Evolutionary conservation across 2,113 vertebrate genomes (phyloP), one percentile per base, ranked within the genome.

Genomic region (Plecotus auritus): DNA sequence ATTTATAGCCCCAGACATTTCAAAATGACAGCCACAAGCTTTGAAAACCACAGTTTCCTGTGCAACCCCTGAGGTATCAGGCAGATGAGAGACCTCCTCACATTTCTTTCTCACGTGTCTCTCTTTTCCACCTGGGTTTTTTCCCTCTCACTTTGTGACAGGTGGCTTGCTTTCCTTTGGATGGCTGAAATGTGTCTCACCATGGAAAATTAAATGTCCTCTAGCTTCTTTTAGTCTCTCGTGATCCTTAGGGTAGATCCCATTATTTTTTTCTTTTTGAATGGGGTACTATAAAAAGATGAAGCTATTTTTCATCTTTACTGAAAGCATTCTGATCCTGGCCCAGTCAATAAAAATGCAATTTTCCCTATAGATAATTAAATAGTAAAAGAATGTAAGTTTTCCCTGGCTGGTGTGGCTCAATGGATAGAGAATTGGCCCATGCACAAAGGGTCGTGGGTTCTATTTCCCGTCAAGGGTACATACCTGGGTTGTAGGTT

Each of bases 21-120:
- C 37, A 73, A 94, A 73, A 69, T 35, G 74, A 81, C 37, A 56
- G 66, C 42, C 20, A 8, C 17, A 85, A 7, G 67, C 76, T 76
- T 85, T 94, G 61, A 45, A 67, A 96, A 92, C 74, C 78, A 78
- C 8, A 28, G 51, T 40, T 95, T 94, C 81, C 76, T 45, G 28
- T 88, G 73, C 1, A 49, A 90, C 3, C 35, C 30, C 16, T 30
- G 42, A 84, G 37, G 20, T 59, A 26, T 26, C 37, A 74, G 56
- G 56, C 6, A 40, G 73, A 35, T 14, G 70, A 77, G 76, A 80
- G 49, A 28, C n/a, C 12, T 26, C 47, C 28, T 95, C 23, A 17
- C 16, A 32, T 85, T 84, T 89, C 26, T 77, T 93, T 74, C 28
- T 76, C 61, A 32, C 0, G 12, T 9, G 26, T 45, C 83, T 76